These are phyloP conservation scores for Rhopalosiphum nymphaeae DNA, from an alignment of 2,888 invertebrate genomes.

Conservation along the genomic window DNA sequence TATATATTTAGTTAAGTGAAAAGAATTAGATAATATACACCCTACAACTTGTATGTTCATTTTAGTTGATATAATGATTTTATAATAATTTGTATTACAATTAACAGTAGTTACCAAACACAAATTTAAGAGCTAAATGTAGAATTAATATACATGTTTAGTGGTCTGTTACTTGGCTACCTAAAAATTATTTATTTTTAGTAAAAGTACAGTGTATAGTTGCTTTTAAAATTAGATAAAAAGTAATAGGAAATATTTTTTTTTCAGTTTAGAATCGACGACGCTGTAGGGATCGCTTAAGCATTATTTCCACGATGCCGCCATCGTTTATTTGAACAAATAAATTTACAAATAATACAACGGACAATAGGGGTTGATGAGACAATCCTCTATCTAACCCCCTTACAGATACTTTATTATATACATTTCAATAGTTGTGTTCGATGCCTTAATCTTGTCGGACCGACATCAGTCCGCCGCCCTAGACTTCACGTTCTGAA, in stretches of 20 bases:
- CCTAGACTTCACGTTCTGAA: too few relatives aligned
- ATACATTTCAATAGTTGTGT: too few relatives aligned
- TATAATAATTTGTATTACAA: background rate
- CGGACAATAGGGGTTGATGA: too few relatives aligned
- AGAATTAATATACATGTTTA: background rate
- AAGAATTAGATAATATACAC: slow-evolving; percentile 6
- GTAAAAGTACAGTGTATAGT: background rate
- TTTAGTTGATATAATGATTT: background rate
- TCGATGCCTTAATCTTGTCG: too few relatives aligned
- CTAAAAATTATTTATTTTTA: background rate
- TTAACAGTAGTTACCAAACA: background rate
- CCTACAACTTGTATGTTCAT: slow-evolving; percentile 42
- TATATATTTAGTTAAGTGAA: slow-evolving; percentile 26
- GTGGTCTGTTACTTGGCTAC: slow-evolving; percentile 22
- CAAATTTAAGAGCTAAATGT: background rate
- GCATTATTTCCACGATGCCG: too few relatives aligned
- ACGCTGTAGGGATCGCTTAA: too few relatives aligned
- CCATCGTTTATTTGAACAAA: too few relatives aligned
- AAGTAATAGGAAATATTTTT: background rate
- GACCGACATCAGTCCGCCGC: too few relatives aligned
- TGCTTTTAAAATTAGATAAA: background rate
- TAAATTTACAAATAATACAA: too few relatives aligned
- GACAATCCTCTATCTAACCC: too few relatives aligned
- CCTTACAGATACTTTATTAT: too few relatives aligned
- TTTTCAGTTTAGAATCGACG: too few relatives aligned